Percentiles rank a stretch among this genome's conserved stretches.
Conservation (phyloP, 2,113 vertebrate genomes). For the Pipa parva region DNA sequence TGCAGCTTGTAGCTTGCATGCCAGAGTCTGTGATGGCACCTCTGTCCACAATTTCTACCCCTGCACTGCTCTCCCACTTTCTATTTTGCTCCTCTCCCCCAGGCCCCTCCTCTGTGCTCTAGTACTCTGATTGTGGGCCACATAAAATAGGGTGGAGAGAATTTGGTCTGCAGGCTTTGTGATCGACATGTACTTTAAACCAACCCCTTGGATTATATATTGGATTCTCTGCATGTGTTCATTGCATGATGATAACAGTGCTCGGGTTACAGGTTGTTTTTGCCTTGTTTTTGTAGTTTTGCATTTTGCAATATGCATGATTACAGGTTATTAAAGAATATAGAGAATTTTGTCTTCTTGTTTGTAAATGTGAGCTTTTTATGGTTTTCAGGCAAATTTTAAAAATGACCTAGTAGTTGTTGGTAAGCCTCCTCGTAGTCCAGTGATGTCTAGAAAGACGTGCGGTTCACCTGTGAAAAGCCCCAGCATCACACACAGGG, state of each 20-base stretch:
- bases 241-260: background rate
- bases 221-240: background rate
- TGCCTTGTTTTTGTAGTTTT: background rate
- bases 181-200: too few species aligned
- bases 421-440: constrained; percentile 95
- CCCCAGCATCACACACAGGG: constrained; percentile 77
- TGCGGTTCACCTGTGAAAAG: constrained; percentile 77
- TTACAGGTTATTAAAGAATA: background rate
- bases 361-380: constrained; percentile 61
- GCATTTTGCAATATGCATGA: background rate
- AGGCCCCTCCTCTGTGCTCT: too few species aligned
- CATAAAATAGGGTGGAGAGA: too few species aligned
- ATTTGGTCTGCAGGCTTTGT: too few species aligned
- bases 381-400: constrained; percentile 79
- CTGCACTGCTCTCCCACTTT: too few species aligned
- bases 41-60: too few species aligned
- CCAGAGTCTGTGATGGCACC: too few species aligned
- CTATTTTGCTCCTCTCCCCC: too few species aligned
- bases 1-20: too few species aligned
- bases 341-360: constrained; percentile 17
- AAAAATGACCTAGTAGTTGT: constrained; percentile 77
- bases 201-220: too few species aligned
- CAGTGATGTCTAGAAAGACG: constrained; percentile 80
- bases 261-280: too few species aligned
- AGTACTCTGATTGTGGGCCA: too few species aligned